phyloP scores from a whole-genome alignment of 2,888 invertebrate species.

The Eudemis profundana region DNA sequence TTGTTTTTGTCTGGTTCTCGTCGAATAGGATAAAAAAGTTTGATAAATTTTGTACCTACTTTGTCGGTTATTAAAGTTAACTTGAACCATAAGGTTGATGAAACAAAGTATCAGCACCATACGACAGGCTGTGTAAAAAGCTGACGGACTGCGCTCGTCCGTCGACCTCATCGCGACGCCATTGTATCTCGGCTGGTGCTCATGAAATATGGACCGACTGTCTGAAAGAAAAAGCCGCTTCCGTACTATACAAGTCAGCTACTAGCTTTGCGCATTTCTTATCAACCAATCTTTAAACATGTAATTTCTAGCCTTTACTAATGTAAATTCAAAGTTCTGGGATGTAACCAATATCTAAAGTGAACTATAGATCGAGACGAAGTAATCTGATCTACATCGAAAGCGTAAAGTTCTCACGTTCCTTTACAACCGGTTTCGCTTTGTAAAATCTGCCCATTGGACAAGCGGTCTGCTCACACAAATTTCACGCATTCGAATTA shows the following conservation, averaged over 20 bases:
- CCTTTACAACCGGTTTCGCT: constrained; percentile 36
- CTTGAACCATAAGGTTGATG: constrained; percentile 5
- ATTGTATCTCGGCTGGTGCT: constrained; percentile 75
- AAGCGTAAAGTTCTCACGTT: constrained; percentile 40
- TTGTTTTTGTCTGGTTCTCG: too few species aligned
- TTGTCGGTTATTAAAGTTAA: too few species aligned
- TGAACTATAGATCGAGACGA: constrained; percentile 8
- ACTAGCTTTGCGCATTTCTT: constrained; percentile 35
- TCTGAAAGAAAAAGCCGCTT: constrained; percentile 72
- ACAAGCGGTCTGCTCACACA: constrained; percentile 9
- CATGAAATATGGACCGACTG: constrained; percentile 80
- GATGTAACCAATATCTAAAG: neutral
- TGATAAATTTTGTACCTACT: neutral
- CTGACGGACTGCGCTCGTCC: constrained; percentile 60
- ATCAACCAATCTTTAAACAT: constrained; percentile 35
- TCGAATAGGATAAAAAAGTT: neutral
- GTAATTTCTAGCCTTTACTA: neutral
- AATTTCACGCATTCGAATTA: constrained; percentile 27
- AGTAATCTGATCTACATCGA: constrained; percentile 21
- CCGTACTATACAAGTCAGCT: constrained; percentile 31
- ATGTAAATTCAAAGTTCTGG: neutral
- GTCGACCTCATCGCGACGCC: constrained; percentile 80
- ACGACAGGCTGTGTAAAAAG: constrained; percentile 23
- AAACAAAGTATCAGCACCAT: constrained; percentile 17
- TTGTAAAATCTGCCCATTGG: constrained; percentile 25